These are phyloP conservation scores for Lutraria lutraria DNA, from an alignment of 2,888 invertebrate genomes.

Conservation along the genomic window DNA sequence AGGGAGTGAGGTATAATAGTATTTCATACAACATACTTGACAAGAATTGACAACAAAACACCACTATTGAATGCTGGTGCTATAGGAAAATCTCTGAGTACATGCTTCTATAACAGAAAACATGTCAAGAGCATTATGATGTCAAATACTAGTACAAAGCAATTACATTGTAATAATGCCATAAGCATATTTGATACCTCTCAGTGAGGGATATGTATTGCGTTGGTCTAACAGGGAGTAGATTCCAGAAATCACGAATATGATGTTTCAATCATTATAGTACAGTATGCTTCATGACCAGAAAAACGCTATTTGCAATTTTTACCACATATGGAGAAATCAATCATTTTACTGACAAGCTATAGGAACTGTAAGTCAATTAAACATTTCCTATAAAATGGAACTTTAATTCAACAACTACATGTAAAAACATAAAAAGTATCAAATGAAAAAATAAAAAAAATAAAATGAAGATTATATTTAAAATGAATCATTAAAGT, in stretches of 20 bases:
- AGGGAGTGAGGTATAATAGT: no score
- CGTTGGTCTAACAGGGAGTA: not conserved
- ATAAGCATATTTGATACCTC: not conserved
- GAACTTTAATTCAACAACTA: not conserved
- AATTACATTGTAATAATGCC: not conserved
- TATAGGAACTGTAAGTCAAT: not conserved
- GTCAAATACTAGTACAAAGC: not conserved
- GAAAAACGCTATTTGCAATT: not conserved
- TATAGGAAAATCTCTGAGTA: no score
- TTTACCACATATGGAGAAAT: not conserved
- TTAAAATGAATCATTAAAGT: not conserved
- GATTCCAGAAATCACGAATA: not conserved
- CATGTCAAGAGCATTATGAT: not conserved
- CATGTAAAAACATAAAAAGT: not conserved
- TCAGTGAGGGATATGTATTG: not conserved
- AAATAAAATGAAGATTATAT: not conserved
- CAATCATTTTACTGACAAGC: not conserved
- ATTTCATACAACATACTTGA: no score
- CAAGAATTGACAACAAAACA: not conserved
- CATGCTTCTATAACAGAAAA: not conserved
- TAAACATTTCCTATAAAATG: not conserved
- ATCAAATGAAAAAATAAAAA: not conserved
- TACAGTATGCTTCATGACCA: not conserved
- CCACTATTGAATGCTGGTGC: not conserved
- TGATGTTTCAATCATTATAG: not conserved